These are phyloP conservation scores for Lagopus muta DNA, from an alignment of 2,113 vertebrate genomes.

Conservation along the genomic window DNA sequence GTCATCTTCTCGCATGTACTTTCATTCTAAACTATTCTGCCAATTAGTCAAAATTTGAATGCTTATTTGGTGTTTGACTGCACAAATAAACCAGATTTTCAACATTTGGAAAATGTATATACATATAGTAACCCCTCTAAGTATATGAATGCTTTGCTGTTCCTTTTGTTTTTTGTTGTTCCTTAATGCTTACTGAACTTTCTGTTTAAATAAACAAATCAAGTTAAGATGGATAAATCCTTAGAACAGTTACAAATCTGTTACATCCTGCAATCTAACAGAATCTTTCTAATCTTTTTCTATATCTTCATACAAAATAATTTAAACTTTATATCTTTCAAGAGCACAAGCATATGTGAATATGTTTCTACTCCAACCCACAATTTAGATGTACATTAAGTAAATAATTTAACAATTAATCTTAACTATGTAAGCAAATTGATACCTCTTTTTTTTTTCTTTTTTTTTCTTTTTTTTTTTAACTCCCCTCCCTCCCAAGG, in stretches of 20 bases:
- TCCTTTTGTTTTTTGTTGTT: background rate
- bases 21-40: background rate
- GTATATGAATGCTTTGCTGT: background rate
- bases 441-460: background rate
- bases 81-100: background rate
- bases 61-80: background rate
- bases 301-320: background rate
- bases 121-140: background rate
- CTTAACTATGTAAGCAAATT: background rate
- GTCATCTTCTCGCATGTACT: background rate
- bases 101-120: background rate
- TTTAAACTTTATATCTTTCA: background rate
- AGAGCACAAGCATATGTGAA: background rate
- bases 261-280: background rate
- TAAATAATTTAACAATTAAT: background rate
- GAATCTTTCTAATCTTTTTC: background rate
- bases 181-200: background rate
- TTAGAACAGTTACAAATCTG: background rate
- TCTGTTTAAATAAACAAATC: background rate
- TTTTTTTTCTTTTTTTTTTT: no score
- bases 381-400: background rate
- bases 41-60: background rate
- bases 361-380: background rate
- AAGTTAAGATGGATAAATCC: no score
- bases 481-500: no score